Evolutionary conservation across 2,888 invertebrate species (phyloP).

Genomic region (Oscheius sp.): DNA sequence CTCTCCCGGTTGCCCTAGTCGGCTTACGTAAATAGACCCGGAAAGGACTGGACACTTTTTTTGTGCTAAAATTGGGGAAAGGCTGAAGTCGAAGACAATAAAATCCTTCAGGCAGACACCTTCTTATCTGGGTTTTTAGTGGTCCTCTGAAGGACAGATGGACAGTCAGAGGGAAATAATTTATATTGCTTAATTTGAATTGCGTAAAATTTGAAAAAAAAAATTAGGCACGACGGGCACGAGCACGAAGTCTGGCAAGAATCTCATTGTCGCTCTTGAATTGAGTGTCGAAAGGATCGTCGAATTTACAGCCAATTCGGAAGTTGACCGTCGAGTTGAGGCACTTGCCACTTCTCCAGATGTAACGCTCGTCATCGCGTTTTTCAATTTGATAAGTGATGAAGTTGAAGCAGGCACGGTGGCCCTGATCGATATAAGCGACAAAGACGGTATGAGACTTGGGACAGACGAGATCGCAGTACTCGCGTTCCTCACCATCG

Average conservation of each 20-base stretch:
- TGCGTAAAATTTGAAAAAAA: neutral
- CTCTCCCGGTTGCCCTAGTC: neutral
- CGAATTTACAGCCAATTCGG: constrained; percentile 72
- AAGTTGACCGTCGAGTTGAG: constrained; percentile 69
- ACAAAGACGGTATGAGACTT: constrained; percentile 71
- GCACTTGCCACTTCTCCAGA: constrained; percentile 71
- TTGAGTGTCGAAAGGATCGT: constrained; percentile 70
- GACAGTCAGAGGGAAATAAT: neutral
- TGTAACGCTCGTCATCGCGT: constrained; percentile 57
- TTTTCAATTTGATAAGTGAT: constrained; percentile 71
- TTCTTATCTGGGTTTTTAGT: neutral
- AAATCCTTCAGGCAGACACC: constrained; percentile 1
- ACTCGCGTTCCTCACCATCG: constrained; percentile 69
- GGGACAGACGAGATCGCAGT: constrained; percentile 72
- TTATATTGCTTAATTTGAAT: constrained; percentile 23
- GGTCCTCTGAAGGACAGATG: no score
- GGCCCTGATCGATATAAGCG: constrained; percentile 64
- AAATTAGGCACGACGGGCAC: constrained; percentile 48
- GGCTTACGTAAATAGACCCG: constrained; percentile 21
- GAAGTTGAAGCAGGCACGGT: constrained; percentile 71
- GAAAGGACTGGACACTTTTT: neutral
- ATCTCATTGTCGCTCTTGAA: constrained; percentile 70
- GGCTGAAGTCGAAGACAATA: neutral
- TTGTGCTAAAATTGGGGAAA: neutral
- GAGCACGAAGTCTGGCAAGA: constrained; percentile 61